These are phyloP conservation scores for Dicrostonyx torquatus DNA, from an alignment of 2,797 vertebrate species.

Conservation along the genomic window DNA sequence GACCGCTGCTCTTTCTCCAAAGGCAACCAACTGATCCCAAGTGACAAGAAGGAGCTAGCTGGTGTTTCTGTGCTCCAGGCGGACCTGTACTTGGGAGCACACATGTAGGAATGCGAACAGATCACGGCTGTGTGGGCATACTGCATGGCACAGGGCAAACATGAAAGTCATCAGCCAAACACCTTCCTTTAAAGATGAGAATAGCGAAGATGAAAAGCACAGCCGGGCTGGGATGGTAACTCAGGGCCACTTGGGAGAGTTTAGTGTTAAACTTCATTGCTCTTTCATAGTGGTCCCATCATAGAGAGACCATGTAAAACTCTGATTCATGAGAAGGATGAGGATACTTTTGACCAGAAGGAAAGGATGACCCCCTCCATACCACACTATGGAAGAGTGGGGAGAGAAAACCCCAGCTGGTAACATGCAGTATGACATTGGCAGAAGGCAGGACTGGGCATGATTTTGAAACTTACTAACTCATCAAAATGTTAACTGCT, in stretches of 20 bases:
- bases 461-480: not conserved
- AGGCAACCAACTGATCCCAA: not conserved
- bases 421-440: not conserved
- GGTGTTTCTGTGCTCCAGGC: not conserved
- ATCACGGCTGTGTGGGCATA: not conserved
- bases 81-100: not conserved
- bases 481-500: not conserved
- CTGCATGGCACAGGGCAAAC: not conserved
- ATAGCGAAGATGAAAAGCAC: not conserved
- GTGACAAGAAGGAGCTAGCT: not conserved
- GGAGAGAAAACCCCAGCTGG: not conserved
- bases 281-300: not conserved
- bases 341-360: not conserved
- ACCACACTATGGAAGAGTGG: accelerated
- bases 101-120: not conserved
- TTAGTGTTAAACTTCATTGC: not conserved
- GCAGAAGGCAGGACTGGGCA: not conserved
- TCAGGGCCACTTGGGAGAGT: not conserved
- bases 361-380: not conserved
- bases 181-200: not conserved
- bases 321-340: not conserved
- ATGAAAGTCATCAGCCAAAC: not conserved
- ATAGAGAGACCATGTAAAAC: not conserved
- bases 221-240: not conserved
- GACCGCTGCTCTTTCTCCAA: not conserved